A percentile compares a stretch with the other conserved stretches of the same genome.
Conservation (phyloP, 1,140 invertebrate genomes). For the Drosophila subpulchrella region DNA sequence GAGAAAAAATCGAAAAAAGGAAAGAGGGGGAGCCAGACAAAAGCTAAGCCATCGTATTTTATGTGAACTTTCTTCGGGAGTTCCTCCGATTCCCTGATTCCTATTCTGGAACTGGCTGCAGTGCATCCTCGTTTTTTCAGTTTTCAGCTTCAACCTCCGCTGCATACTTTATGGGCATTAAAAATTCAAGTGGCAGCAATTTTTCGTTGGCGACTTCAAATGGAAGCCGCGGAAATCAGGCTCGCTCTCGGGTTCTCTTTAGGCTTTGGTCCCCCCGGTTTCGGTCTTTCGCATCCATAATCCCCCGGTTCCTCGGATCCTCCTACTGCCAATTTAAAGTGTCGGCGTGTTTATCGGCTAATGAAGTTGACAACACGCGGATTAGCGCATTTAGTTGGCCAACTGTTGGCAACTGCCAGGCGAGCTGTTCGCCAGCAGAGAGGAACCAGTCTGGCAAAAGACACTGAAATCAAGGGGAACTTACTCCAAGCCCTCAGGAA, state of each 20-base stretch:
- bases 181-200: slow-evolving; percentile 84
- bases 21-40: slow-evolving; percentile 55
- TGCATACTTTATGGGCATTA: slow-evolving; percentile 84
- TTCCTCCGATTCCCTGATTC: slow-evolving; percentile 24
- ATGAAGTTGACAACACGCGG: slow-evolving; percentile 85
- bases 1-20: background rate
- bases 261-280: background rate
- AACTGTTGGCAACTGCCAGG: slow-evolving; percentile 61
- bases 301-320: slow-evolving; percentile 17
- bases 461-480: background rate
- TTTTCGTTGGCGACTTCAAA: slow-evolving; percentile 84
- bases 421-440: background rate
- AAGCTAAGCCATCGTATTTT: slow-evolving; percentile 79
- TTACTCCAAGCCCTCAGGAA: background rate
- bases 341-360: slow-evolving; percentile 85
- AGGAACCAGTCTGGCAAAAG: slow-evolving; percentile 16
- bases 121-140: slow-evolving; percentile 53
- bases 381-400: slow-evolving; percentile 84
- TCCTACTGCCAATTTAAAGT: slow-evolving; percentile 76
- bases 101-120: slow-evolving; percentile 41
- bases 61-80: slow-evolving; percentile 77
- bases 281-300: slow-evolving; percentile 25
- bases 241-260: slow-evolving; percentile 8
- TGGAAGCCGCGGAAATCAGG: slow-evolving; percentile 63
- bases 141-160: slow-evolving; percentile 29